Conservation (phyloP, 2,888 invertebrate species). For the Psylliodes chrysocephalus region DNA sequence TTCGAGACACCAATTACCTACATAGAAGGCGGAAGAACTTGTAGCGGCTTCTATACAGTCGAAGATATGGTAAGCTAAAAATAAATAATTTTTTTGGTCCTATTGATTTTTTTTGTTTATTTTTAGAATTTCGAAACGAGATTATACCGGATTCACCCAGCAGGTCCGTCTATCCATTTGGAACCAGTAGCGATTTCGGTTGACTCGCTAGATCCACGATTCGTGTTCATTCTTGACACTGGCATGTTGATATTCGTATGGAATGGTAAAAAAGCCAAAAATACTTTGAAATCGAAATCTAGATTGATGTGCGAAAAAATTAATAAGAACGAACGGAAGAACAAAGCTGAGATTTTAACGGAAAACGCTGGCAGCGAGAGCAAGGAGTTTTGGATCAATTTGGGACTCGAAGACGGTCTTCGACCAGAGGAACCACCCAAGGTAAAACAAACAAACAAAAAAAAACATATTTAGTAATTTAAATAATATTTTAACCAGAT, state of each 20-base stretch:
- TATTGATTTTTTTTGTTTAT: background rate
- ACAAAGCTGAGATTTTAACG: constrained; percentile 88
- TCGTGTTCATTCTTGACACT: constrained; percentile 91
- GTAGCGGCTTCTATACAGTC: constrained; percentile 96
- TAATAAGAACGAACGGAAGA: constrained; percentile 97
- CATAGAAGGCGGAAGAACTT: constrained; percentile 97
- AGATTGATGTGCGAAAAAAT: constrained; percentile 96
- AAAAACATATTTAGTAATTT: no score
- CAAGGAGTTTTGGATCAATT: constrained; percentile 82
- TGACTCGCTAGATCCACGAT: constrained; percentile 87
- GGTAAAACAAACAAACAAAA: no score
- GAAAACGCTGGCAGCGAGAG: constrained; percentile 86
- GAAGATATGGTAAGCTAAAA: constrained; percentile 78
- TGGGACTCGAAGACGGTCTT: constrained; percentile 70
- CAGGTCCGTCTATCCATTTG: constrained; percentile 87
- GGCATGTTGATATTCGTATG: constrained; percentile 90
- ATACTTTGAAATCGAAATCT: constrained; percentile 88
- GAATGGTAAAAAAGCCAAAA: constrained; percentile 88
- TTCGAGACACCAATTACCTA: constrained; percentile 93
- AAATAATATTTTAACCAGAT: no score
- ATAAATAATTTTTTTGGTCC: constrained; percentile 1
- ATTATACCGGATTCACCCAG: constrained; percentile 88
- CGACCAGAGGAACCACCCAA: constrained; percentile 64
- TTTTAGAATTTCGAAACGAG: constrained; percentile 82
- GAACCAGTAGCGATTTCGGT: constrained; percentile 83